These are phyloP conservation scores for Agrotis puta DNA, from an alignment of 2,888 invertebrate species.

Conservation along the genomic window DNA sequence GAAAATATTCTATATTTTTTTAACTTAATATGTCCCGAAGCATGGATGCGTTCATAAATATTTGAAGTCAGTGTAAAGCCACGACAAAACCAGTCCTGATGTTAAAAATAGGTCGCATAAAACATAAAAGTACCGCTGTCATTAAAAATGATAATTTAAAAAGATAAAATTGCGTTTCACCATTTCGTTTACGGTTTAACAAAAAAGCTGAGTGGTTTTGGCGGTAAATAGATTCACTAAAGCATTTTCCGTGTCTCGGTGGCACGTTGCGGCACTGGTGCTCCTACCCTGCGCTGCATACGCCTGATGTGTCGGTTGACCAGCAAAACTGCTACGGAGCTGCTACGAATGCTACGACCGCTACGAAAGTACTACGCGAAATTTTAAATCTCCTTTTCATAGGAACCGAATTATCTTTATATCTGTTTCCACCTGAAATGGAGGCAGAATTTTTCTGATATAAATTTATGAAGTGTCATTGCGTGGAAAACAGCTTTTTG, in stretches of 20 bases:
- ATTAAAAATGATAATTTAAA: constrained; percentile 61
- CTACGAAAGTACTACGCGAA: constrained; percentile 33
- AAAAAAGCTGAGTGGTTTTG: constrained; percentile 81
- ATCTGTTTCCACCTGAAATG: constrained; percentile 6
- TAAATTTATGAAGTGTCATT: constrained; percentile 55
- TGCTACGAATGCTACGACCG: constrained; percentile 45
- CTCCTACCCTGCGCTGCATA: constrained; percentile 50
- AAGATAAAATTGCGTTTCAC: constrained; percentile 71
- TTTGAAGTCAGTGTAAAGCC: constrained; percentile 9
- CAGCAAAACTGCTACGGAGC: constrained; percentile 59
- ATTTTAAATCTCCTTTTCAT: constrained; percentile 25
- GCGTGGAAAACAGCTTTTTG: constrained; percentile 49
- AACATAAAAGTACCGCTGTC: constrained; percentile 37
- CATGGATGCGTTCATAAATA: too few relatives aligned
- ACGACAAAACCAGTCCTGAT: constrained; percentile 33
- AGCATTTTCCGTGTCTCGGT: constrained; percentile 86
- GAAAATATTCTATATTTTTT: background rate
- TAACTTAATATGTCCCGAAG: too few relatives aligned
- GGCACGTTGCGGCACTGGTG: constrained; percentile 67
- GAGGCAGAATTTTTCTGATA: constrained; percentile 33
- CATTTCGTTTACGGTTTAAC: constrained; percentile 68
- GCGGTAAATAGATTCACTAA: constrained; percentile 85
- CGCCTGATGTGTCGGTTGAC: constrained; percentile 61
- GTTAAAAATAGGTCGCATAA: constrained; percentile 48
- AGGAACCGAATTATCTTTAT: constrained; percentile 35